Evolutionary conservation across 2,888 invertebrate species (phyloP).

Genomic region (Caenorhabditis doughertyi): DNA sequence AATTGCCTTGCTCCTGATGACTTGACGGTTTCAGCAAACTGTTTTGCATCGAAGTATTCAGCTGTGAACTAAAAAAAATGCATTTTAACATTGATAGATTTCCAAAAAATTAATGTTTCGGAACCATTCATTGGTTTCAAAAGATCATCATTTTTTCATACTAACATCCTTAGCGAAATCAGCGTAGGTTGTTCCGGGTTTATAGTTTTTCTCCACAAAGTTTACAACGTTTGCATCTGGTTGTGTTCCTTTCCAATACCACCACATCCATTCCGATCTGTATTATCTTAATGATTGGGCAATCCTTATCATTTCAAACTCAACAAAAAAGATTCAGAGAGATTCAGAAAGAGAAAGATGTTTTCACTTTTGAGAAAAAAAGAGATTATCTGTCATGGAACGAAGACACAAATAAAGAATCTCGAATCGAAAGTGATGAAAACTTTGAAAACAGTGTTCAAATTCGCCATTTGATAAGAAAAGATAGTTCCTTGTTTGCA

Average conservation of each 20-base stretch:
- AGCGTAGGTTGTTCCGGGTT: constrained; percentile 92
- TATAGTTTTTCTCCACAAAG: constrained; percentile 91
- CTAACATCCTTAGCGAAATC: constrained; percentile 88
- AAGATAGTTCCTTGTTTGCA: constrained; percentile 48
- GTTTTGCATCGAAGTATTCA: constrained; percentile 90
- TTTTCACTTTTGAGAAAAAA: constrained; percentile 26
- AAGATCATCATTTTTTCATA: constrained; percentile 13
- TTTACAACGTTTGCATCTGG: constrained; percentile 77
- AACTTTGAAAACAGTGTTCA: constrained; percentile 39
- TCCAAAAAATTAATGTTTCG: too few species aligned
- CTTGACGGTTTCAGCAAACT: constrained; percentile 91
- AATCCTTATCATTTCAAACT: constrained; percentile 1
- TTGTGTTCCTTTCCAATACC: constrained; percentile 79
- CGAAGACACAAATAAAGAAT: constrained; percentile 33
- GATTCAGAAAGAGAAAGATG: constrained; percentile 2
- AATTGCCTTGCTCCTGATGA: constrained; percentile 91
- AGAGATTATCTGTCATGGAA: neutral
- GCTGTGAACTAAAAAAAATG: constrained; percentile 90
- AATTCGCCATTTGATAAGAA: constrained; percentile 25
- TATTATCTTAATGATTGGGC: constrained; percentile 7
- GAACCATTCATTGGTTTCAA: neutral
- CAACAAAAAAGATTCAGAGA: neutral
- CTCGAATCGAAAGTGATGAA: constrained; percentile 42
- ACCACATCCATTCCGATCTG: constrained; percentile 89
- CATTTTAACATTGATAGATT: too few species aligned